Base-by-base conservation (phyloP, 2,113 vertebrate species). In the Syngnathoides biaculeatus region DNA sequence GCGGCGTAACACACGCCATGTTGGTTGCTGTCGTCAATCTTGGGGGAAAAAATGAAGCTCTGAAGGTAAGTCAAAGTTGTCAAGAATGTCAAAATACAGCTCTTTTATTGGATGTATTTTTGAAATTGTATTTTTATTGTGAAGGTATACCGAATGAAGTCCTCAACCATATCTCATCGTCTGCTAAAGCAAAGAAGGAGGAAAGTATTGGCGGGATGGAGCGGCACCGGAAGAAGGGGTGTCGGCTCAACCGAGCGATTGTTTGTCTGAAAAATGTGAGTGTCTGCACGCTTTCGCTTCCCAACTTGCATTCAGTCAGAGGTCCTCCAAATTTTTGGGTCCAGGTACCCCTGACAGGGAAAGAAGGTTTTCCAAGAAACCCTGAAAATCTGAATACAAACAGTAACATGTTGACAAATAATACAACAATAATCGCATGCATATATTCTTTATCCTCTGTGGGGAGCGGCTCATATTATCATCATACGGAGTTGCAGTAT, bases 221-320 rank as follows among this genome's bases (percentile, higher is more conserved):
- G 2, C 22, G 66, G 14, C 11, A 78, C 13, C 52, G 72, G 22
- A 13, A 67, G 13, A 20, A 0, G 17, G 76, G 15, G 42, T 4
- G 45, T 2, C 38, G 11, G 38, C 1, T 73, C 3, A 64, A 20
- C 6, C 40, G 0, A 5, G 20, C 48, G 5, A 5, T 75, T 62
- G 20, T 47, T 63, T 0, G 10, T 20, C 55, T 57, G 6, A 55
- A 62, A 57, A 76, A 77, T 82, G 87, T 88, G 24, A 74, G 83
- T 74, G 19, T 64, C 62, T 11, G 48, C 2, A 8, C 48, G 22
- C 48, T 50, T 22, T 10, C 8, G 20, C 20, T n/a, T 10, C 2
- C 45, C 45, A 47, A 4, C 20, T 22, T 50, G 8, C 19, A 35
- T 19, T 38, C 3, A 9, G 6, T 7, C 8, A 24, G 8, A 15